These are phyloP conservation scores for Vipera latastei DNA, from an alignment of 2,797 vertebrate genomes.

Conservation along the genomic window DNA sequence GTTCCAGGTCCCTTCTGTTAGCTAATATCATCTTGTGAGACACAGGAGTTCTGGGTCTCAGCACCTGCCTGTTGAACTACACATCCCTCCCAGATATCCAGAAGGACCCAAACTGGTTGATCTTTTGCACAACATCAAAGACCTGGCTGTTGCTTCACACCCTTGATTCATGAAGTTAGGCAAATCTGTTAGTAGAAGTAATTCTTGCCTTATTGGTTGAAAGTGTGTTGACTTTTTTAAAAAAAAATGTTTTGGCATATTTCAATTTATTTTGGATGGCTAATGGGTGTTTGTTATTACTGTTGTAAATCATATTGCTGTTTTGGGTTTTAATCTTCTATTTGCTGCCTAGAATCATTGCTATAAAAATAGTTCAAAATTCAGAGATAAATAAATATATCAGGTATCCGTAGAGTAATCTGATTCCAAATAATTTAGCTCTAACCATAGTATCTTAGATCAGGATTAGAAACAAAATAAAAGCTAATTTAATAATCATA, in stretches of 20 bases:
- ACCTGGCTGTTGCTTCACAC: background rate
- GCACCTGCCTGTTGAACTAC: background rate
- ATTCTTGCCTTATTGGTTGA: background rate
- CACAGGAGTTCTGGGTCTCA: background rate
- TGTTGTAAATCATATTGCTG: background rate
- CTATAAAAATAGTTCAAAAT: background rate
- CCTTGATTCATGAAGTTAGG: background rate
- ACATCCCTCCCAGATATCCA: background rate
- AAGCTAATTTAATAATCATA: background rate
- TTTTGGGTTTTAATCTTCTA: background rate
- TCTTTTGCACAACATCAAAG: background rate
- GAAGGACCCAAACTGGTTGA: background rate
- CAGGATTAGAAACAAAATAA: background rate
- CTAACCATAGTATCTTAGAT: background rate
- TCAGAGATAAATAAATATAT: background rate
- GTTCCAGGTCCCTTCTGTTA: background rate
- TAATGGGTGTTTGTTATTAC: background rate
- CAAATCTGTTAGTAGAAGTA: background rate
- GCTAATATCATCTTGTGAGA: background rate
- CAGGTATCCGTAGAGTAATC: background rate
- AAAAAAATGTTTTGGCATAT: background rate
- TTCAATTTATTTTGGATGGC: background rate
- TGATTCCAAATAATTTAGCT: background rate
- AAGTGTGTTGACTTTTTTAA: background rate
- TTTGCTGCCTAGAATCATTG: background rate